phyloP scores from a whole-genome alignment of 2,888 invertebrate species.

The Clivina fossor region DNA sequence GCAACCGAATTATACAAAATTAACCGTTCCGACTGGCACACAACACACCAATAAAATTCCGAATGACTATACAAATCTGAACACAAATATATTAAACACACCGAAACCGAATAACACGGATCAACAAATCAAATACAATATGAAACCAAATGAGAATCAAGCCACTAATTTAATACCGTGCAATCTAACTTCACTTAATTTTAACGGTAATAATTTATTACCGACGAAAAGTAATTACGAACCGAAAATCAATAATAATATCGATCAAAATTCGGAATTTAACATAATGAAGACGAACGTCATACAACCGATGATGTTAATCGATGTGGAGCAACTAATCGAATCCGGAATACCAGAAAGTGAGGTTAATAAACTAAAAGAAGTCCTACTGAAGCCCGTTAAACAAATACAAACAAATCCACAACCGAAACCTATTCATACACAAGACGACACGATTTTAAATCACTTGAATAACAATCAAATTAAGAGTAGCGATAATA shows the following conservation, averaged over 20 bases:
- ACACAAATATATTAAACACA: slow-evolving; percentile 2
- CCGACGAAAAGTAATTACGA: slow-evolving; percentile 10
- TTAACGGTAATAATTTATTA: slow-evolving; percentile 8
- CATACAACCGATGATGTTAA: slow-evolving; percentile 23
- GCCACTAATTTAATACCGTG: slow-evolving; percentile 15
- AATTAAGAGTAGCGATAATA: slow-evolving; percentile 38
- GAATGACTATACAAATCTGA: slow-evolving; percentile 10
- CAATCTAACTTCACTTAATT: slow-evolving; percentile 24
- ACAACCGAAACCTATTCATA: slow-evolving; percentile 7
- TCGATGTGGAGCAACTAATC: slow-evolving; percentile 27
- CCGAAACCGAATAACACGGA: slow-evolving; percentile 1
- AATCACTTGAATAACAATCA: slow-evolving; percentile 29
- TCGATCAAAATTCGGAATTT: slow-evolving; percentile 13
- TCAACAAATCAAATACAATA: slow-evolving; percentile 8
- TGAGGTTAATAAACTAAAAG: slow-evolving; percentile 24
- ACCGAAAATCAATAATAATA: slow-evolving; percentile 19
- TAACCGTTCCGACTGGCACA: slow-evolving; percentile 6
- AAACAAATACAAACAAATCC: neutral
- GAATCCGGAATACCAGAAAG: slow-evolving; percentile 28
- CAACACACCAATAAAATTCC: neutral
- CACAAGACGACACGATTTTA: slow-evolving; percentile 21
- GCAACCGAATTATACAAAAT: slow-evolving; percentile 22
- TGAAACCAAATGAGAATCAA: slow-evolving; percentile 18
- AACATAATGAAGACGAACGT: slow-evolving; percentile 18
- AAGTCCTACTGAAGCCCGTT: slow-evolving; percentile 16